phyloP scores from a whole-genome alignment of 2,888 invertebrate species.

The Charanyca ferruginea region DNA sequence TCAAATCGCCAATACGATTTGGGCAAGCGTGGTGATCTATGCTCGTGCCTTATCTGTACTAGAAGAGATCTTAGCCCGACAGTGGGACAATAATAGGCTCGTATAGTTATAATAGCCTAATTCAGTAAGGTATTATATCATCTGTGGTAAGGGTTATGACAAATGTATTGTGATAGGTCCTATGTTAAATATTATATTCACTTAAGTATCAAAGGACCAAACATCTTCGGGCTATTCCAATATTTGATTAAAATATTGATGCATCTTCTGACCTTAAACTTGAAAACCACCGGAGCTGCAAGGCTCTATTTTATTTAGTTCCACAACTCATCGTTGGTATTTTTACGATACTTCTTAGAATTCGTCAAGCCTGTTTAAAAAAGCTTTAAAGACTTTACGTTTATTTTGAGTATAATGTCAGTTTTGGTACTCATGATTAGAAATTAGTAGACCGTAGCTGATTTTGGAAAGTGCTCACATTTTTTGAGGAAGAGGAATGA shows the following conservation, averaged over 20 bases:
- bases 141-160: too few relatives aligned
- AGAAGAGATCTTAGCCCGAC: too few relatives aligned
- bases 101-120: too few relatives aligned
- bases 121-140: too few relatives aligned
- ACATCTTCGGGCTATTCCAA: neutral
- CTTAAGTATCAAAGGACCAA: neutral
- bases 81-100: too few relatives aligned
- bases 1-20: too few relatives aligned
- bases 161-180: too few relatives aligned
- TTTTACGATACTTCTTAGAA: constrained; percentile 9
- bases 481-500: constrained; percentile 1
- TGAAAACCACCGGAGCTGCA: constrained; percentile 14
- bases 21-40: too few relatives aligned
- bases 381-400: constrained; percentile 12
- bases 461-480: constrained; percentile 38
- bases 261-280: constrained; percentile 22
- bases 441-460: constrained; percentile 37
- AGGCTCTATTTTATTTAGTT: constrained; percentile 13
- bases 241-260: neutral
- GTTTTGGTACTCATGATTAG: constrained; percentile 21
- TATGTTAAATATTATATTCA: too few relatives aligned
- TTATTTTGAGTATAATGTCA: constrained; percentile 23
- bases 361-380: constrained; percentile 14
- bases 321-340: constrained; percentile 4
- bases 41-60: too few relatives aligned